Evolutionary conservation across 2,888 invertebrate species (phyloP).

Genomic region (Matsumyia berberina): DNA sequence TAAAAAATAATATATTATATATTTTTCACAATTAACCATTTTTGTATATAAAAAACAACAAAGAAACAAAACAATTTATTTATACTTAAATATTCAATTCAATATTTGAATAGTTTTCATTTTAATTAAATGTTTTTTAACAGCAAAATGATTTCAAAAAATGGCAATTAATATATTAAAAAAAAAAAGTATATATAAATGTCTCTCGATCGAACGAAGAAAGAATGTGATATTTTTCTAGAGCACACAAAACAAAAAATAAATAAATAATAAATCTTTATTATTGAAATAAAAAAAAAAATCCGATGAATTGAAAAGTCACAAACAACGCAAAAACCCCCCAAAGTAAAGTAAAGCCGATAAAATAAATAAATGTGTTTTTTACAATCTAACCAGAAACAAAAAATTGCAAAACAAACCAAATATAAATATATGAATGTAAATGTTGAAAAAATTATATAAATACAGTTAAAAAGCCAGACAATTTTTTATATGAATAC

Average conservation of each 20-base stretch:
- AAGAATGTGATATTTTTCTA: conserved; percentile 85
- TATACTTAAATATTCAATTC: conserved; percentile 60
- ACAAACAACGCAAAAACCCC: conserved; percentile 65
- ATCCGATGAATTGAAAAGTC: conserved; percentile 60
- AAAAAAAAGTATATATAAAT: conserved; percentile 78
- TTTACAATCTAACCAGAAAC: conserved; percentile 74
- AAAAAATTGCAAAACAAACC: conserved; percentile 63
- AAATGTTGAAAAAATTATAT: conserved; percentile 69
- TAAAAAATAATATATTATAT: conserved; percentile 70
- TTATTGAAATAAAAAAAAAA: conserved; percentile 58
- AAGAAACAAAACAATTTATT: conserved; percentile 63
- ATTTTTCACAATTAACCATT: conserved; percentile 77
- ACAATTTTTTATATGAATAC: conserved; percentile 75
- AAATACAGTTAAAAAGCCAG: conserved; percentile 69
- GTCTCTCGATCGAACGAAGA: conserved; percentile 85
- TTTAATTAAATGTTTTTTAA: conserved; percentile 47
- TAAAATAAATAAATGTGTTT: conserved; percentile 70
- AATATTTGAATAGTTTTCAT: conserved; percentile 46
- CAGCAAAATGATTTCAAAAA: conserved; percentile 65
- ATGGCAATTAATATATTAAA: conserved; percentile 77
- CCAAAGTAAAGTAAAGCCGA: conserved; percentile 49
- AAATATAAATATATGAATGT: conserved; percentile 69
- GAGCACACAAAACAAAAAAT: conserved; percentile 80
- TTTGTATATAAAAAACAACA: conserved; percentile 71
- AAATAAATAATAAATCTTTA: conserved; percentile 44